Evolutionary conservation across 2,888 invertebrate species (phyloP).

Genomic region (Pinctada fucata): DNA sequence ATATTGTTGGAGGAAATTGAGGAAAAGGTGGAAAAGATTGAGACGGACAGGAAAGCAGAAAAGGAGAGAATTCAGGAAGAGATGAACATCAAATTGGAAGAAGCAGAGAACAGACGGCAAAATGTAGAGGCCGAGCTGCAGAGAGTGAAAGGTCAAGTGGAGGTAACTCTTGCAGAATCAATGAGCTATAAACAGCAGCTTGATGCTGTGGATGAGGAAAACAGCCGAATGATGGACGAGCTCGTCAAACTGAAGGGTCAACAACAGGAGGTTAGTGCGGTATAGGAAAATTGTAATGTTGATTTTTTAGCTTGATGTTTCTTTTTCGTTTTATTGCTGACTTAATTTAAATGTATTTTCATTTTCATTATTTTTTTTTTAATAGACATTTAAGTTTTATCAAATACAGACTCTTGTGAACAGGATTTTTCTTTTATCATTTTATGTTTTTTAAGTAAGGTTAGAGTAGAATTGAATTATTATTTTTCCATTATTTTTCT

Average conservation of each 20-base stretch:
- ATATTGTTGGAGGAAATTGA: conserved; percentile 36
- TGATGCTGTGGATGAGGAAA: conserved; percentile 59
- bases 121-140: conserved; percentile 23
- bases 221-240: conserved; percentile 28
- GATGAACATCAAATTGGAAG: conserved; percentile 16
- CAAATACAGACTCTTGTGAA: too few relatives aligned
- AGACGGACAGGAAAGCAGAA: conserved; percentile 32
- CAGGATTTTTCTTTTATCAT: too few relatives aligned
- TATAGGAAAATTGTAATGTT: too few relatives aligned
- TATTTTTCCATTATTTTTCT: neutral
- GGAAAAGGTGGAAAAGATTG: conserved; percentile 25
- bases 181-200: conserved; percentile 19
- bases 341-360: too few relatives aligned
- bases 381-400: too few relatives aligned
- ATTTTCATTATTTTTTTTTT: too few relatives aligned
- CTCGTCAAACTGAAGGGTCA: neutral
- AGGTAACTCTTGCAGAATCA: conserved; percentile 28
- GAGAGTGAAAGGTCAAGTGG: conserved; percentile 23
- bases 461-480: too few relatives aligned
- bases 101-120: conserved; percentile 11
- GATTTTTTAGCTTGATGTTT: too few relatives aligned
- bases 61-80: conserved; percentile 27
- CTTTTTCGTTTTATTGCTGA: too few relatives aligned
- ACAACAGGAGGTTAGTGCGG: neutral
- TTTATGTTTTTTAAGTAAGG: too few relatives aligned